phyloP scores from a whole-genome alignment of 2,113 vertebrate species.

The Gracilinanus agilis region DNA sequence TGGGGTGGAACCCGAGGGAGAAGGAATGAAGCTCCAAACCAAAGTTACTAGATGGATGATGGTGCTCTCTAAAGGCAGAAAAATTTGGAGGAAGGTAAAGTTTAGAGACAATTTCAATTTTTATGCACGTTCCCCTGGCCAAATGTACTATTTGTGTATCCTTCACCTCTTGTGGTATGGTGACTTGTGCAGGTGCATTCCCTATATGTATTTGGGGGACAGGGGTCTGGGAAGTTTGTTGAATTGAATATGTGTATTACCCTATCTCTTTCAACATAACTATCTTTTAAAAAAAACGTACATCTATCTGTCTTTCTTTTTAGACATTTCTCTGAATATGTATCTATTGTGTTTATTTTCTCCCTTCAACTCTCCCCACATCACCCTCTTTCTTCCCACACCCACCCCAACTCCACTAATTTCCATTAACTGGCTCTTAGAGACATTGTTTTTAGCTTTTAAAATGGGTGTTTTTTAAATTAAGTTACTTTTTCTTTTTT shows the following conservation, averaged over 20 bases:
- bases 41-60: background rate
- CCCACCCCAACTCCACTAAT: background rate
- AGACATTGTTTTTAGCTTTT: background rate
- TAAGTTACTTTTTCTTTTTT: conserved; percentile 3
- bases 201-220: background rate
- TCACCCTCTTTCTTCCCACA: background rate
- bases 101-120: background rate
- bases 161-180: background rate
- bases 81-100: background rate
- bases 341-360: background rate
- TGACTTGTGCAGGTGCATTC: background rate
- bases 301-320: background rate
- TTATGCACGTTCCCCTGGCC: background rate
- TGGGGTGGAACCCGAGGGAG: too few species aligned
- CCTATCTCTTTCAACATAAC: too few species aligned
- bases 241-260: too few species aligned
- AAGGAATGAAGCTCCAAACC: background rate
- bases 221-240: too few species aligned
- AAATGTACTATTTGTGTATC: background rate
- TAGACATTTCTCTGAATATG: background rate
- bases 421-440: background rate
- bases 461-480: background rate
- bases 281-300: too few species aligned
- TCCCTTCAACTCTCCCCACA: background rate
- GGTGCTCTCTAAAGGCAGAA: background rate